Conservation (phyloP, 2,888 invertebrate genomes). For the Panorpa germanica region DNA sequence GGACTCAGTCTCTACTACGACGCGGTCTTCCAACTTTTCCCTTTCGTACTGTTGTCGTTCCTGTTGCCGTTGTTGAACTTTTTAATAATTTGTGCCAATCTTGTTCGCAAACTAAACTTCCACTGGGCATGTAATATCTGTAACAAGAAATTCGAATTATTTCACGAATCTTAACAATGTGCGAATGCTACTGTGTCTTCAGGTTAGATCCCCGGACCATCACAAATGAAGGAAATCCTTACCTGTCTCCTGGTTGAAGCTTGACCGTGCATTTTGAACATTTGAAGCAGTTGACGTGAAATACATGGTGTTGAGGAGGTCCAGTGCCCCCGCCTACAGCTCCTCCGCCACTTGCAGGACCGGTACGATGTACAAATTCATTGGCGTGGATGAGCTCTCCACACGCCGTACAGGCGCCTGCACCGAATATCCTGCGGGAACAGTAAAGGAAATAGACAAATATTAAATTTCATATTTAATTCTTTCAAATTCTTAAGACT, state of each 20-base stretch:
- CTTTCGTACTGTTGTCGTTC: conserved; percentile 55
- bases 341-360: conserved; percentile 24
- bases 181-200: conserved; percentile 6
- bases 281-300: conserved; percentile 90
- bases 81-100: conserved; percentile 89
- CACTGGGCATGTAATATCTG: conserved; percentile 79
- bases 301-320: conserved; percentile 58
- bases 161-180: conserved; percentile 9
- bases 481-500: conserved; percentile 1
- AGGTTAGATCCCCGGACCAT: neutral
- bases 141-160: conserved; percentile 11
- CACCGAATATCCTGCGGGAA: conserved; percentile 70
- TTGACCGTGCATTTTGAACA: conserved; percentile 85
- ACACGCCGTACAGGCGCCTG: conserved; percentile 81
- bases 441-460: conserved; percentile 16
- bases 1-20: too few species aligned
- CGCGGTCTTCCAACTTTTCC: too few species aligned
- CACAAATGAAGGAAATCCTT: conserved; percentile 15
- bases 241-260: conserved; percentile 81
- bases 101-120: conserved; percentile 83
- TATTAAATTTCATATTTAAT: neutral
- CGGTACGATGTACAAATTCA: conserved; percentile 83
- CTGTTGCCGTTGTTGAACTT: conserved; percentile 40
- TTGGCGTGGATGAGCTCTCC: conserved; percentile 82
- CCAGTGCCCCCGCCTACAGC: conserved; percentile 14